Evolutionary conservation across 1,140 invertebrate genomes (phyloP).

Genomic region (Macrotrachela quadricornifera): DNA sequence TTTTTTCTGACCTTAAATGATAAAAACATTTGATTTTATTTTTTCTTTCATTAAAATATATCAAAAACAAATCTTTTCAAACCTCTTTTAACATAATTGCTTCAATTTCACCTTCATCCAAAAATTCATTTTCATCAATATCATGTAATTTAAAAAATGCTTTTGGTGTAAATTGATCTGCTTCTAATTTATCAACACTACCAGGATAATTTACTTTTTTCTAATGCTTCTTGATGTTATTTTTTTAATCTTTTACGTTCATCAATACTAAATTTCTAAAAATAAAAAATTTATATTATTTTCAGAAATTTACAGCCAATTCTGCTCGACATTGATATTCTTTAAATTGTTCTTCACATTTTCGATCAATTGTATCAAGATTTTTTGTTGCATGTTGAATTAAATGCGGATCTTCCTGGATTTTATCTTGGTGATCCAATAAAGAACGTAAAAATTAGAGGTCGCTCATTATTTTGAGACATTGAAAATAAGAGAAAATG

Average conservation of each 20-base stretch:
- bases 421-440: too few relatives aligned
- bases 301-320: constrained; percentile 29
- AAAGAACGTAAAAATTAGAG: too few relatives aligned
- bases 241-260: constrained; percentile 45
- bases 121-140: constrained; percentile 18
- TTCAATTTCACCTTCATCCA: too few relatives aligned
- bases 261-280: constrained; percentile 34
- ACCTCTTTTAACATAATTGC: too few relatives aligned
- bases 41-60: too few relatives aligned
- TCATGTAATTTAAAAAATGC: constrained; percentile 91
- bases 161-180: constrained; percentile 70
- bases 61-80: too few relatives aligned
- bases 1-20: constrained; percentile 53
- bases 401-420: constrained; percentile 68
- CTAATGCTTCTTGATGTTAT: constrained; percentile 42
- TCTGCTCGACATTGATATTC: constrained; percentile 59
- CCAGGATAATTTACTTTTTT: constrained; percentile 52
- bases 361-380: constrained; percentile 59
- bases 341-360: constrained; percentile 65
- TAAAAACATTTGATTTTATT: too few relatives aligned
- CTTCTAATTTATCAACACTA: constrained; percentile 80
- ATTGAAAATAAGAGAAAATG: too few relatives aligned
- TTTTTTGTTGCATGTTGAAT: constrained; percentile 58
- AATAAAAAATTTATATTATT: too few relatives aligned
- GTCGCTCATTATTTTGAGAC: too few relatives aligned